These are phyloP conservation scores for Hymenochirus boettgeri DNA, from an alignment of 2,113 vertebrate genomes.

Conservation along the genomic window DNA sequence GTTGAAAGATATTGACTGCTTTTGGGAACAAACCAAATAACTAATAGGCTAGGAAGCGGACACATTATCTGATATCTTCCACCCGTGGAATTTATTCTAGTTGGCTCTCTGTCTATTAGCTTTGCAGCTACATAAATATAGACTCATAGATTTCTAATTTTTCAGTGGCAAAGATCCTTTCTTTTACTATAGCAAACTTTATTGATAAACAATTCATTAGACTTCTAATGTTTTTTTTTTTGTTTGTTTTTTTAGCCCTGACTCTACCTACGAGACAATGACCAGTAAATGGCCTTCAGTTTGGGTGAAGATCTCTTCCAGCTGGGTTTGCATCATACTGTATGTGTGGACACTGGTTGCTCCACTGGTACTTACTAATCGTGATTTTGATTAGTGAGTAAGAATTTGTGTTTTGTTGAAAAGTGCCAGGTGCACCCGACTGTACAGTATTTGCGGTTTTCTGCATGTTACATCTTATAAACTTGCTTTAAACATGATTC, in stretches of 20 bases:
- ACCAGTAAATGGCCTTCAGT: conserved; percentile 94
- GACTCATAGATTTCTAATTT: too few species aligned
- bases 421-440: conserved; percentile 24
- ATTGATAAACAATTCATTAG: too few species aligned
- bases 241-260: conserved; percentile 71
- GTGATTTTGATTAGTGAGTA: conserved; percentile 85
- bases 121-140: too few species aligned
- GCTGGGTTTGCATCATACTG: conserved; percentile 91
- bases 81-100: too few species aligned
- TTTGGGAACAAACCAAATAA: too few species aligned
- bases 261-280: conserved; percentile 77
- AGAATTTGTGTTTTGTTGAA: neutral
- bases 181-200: too few species aligned
- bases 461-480: conserved; percentile 15
- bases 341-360: conserved; percentile 96
- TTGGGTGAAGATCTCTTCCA: conserved; percentile 97
- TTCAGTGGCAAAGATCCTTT: too few species aligned
- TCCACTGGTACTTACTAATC: conserved; percentile 90
- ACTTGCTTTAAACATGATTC: conserved; percentile 4
- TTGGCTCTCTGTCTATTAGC: too few species aligned
- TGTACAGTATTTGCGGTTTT: conserved; percentile 21
- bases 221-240: too few species aligned
- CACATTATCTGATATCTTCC: too few species aligned
- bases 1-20: too few species aligned
- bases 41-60: too few species aligned